Conservation (phyloP, 2,113 vertebrate species). For the Trogon melanurus region DNA sequence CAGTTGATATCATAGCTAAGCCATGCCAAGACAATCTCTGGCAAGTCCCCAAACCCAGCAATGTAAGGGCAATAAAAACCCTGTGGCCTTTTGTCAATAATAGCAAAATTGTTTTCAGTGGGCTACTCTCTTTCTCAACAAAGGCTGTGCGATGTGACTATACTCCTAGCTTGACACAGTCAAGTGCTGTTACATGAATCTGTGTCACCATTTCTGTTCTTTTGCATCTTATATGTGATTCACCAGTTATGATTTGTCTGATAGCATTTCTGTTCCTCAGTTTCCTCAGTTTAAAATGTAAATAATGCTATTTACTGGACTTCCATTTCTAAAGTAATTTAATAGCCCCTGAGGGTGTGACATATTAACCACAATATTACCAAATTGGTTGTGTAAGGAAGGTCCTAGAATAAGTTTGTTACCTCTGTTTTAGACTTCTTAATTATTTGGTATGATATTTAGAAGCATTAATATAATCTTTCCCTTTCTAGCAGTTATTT, state of each 20-base stretch:
- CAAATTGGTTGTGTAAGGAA: not conserved
- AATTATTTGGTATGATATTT: not conserved
- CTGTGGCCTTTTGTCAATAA: not conserved
- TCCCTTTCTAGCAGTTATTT: not conserved
- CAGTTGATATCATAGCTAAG: not conserved
- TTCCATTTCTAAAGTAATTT: not conserved
- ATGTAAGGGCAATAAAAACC: not conserved
- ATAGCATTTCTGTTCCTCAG: not conserved
- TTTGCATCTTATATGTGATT: not conserved
- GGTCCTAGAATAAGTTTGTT: not conserved
- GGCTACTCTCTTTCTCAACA: not conserved
- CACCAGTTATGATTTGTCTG: not conserved
- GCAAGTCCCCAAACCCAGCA: not conserved
- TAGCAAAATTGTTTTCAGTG: not conserved
- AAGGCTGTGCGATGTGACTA: not conserved
- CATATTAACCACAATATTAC: not conserved
- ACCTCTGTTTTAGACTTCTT: not conserved
- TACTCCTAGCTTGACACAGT: not conserved
- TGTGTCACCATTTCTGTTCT: not conserved
- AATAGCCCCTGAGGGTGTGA: not conserved
- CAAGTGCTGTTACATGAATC: not conserved
- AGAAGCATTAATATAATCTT: not conserved
- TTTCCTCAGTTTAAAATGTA: slow-evolving; percentile 11
- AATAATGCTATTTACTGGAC: not conserved
- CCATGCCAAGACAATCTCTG: not conserved